Evolutionary conservation across 1,140 invertebrate species (phyloP).

Genomic region (Thereuonema tuberculata): DNA sequence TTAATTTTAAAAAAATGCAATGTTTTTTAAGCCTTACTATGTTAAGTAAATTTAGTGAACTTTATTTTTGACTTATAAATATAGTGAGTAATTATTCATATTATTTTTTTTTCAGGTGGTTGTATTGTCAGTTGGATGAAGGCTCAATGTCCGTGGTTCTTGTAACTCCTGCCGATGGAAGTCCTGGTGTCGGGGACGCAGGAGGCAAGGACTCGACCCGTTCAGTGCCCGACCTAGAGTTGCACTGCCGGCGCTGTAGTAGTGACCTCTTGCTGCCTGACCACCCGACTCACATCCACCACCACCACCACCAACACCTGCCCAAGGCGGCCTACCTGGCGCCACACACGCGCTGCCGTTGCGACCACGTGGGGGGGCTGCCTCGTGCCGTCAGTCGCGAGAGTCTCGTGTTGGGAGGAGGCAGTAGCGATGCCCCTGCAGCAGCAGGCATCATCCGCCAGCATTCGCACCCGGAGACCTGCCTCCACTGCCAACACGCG

Average conservation of each 20-base stretch:
- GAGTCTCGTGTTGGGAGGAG: constrained; percentile 22
- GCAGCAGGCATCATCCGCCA: constrained; percentile 54
- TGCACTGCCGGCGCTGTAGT: constrained; percentile 49
- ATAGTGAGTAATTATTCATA: no score
- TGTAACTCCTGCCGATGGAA: constrained; percentile 19
- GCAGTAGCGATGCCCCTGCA: not conserved
- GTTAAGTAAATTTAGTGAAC: no score
- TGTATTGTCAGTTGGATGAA: no score
- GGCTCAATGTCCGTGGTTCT: constrained; percentile 21
- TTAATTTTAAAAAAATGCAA: no score
- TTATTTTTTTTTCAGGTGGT: no score
- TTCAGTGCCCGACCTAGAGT: constrained; percentile 75
- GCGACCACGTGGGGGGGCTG: constrained; percentile 16
- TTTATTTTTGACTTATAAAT: no score
- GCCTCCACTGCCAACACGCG: constrained; percentile 25
- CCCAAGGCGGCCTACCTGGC: no score
- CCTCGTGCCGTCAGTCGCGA: constrained; percentile 26
- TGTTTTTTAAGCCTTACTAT: no score
- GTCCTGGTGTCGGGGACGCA: not conserved
- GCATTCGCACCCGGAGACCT: constrained; percentile 74
- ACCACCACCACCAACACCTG: constrained; percentile 11
- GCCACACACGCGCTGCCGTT: constrained; percentile 14
- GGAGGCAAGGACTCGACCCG: constrained; percentile 43
- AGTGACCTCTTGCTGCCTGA: constrained; percentile 11
- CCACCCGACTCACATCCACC: not conserved